phyloP scores from a whole-genome alignment of 1,140 invertebrate species.

The Drosophila eugracilis region DNA sequence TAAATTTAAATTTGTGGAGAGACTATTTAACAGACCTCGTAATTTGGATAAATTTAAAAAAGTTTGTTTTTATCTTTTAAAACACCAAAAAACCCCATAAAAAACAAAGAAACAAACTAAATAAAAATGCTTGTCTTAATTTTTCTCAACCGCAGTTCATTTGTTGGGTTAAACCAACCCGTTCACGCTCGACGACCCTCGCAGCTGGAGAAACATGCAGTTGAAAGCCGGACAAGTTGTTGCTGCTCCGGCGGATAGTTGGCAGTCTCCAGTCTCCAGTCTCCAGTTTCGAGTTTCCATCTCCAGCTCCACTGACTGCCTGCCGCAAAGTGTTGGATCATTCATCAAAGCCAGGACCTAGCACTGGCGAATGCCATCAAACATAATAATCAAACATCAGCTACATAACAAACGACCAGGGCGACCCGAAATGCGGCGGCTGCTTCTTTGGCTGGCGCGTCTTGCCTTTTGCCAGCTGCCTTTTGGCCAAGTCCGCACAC shows the following conservation, averaged over 20 bases:
- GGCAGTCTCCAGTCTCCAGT: constrained; percentile 31
- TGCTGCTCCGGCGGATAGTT: constrained; percentile 29
- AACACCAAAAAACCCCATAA: too few species aligned
- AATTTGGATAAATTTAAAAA: too few species aligned
- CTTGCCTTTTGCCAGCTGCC: constrained; percentile 31
- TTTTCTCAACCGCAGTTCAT: background rate
- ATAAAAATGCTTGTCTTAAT: background rate
- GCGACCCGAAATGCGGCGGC: constrained; percentile 71
- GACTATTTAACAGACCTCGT: too few species aligned
- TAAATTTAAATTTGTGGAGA: too few species aligned
- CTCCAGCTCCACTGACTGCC: constrained; percentile 26
- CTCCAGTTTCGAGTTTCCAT: constrained; percentile 32
- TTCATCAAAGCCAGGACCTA: constrained; percentile 67
- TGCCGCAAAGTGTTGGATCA: constrained; percentile 70
- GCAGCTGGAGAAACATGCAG: constrained; percentile 52
- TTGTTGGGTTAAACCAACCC: constrained; percentile 27
- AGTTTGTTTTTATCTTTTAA: too few species aligned
- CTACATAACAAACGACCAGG: constrained; percentile 78
- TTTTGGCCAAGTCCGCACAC: constrained; percentile 29
- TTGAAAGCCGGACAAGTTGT: constrained; percentile 54
- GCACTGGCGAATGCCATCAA: constrained; percentile 73
- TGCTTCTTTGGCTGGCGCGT: constrained; percentile 43
- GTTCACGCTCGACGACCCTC: constrained; percentile 21
- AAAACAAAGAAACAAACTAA: background rate
- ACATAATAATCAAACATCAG: constrained; percentile 84